Conservation (phyloP, 2,888 invertebrate genomes). For the Agonopterix arenella region DNA sequence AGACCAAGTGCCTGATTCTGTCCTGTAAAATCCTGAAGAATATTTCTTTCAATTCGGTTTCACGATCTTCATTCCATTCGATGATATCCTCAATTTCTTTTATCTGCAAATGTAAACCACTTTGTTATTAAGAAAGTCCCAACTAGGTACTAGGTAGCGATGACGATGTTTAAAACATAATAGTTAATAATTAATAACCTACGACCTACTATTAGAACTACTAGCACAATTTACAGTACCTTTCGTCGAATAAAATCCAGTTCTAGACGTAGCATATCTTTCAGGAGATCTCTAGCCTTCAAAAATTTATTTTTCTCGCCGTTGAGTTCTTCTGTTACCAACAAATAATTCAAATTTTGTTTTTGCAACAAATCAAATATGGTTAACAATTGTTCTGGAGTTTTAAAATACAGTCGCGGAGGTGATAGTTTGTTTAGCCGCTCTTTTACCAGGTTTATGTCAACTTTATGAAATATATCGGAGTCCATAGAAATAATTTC, state of each 20-base stretch:
- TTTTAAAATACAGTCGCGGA: conserved; percentile 55
- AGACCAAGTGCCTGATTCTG: conserved; percentile 72
- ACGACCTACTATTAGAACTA: background rate
- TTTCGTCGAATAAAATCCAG: conserved; percentile 49
- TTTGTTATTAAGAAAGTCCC: no score
- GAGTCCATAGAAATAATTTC: conserved; percentile 48
- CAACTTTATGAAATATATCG: conserved; percentile 45
- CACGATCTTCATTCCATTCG: conserved; percentile 39
- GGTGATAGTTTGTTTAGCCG: conserved; percentile 39
- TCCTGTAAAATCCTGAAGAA: conserved; percentile 54
- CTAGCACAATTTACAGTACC: conserved; percentile 30
- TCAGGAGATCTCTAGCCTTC: conserved; percentile 42
- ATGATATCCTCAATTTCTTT: conserved; percentile 46
- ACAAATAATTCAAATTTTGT: conserved; percentile 64
- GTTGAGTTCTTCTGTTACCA: conserved; percentile 59
- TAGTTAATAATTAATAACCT: background rate
- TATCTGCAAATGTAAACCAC: conserved; percentile 34
- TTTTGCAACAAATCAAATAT: conserved; percentile 56
- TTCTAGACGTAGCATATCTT: conserved; percentile 39
- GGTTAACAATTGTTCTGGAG: conserved; percentile 46
- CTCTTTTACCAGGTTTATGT: conserved; percentile 31
- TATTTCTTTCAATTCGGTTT: conserved; percentile 49
- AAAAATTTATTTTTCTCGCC: conserved; percentile 56
- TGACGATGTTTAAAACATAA: no score
- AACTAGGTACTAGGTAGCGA: no score